phyloP scores from a whole-genome alignment of 64 coral and sea anemone genomes.

The Montipora foliosa region DNA sequence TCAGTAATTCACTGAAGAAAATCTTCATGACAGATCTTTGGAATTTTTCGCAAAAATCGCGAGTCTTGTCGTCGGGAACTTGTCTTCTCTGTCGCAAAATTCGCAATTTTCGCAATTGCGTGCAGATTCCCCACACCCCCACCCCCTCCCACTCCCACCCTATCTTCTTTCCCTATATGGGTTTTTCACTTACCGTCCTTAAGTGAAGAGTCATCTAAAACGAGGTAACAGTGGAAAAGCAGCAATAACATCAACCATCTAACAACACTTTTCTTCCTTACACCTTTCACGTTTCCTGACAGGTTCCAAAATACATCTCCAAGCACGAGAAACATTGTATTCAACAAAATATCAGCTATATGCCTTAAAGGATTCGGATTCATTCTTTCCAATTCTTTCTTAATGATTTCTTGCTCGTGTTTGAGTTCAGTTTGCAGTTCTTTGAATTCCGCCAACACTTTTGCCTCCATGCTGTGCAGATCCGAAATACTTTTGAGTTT shows the following conservation, averaged over 20 bases:
- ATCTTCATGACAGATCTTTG: no score
- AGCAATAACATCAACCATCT: neutral
- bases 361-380: neutral
- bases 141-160: no score
- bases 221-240: neutral
- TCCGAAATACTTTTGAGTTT: conserved; percentile 35
- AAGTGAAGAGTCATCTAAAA: conserved; percentile 26
- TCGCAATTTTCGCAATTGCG: no score
- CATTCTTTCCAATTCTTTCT: neutral
- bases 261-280: neutral
- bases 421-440: neutral
- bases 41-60: no score
- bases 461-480: conserved; percentile 49
- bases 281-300: neutral
- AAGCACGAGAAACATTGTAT: neutral
- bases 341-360: neutral
- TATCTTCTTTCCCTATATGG: no score
- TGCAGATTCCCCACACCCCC: no score
- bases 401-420: neutral
- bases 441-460: conserved; percentile 56
- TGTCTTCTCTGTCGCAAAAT: no score
- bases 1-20: no score
- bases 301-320: neutral
- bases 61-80: no score
- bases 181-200: neutral